phyloP scores from a whole-genome alignment of 1,140 invertebrate genomes.

The Prorops nasuta region DNA sequence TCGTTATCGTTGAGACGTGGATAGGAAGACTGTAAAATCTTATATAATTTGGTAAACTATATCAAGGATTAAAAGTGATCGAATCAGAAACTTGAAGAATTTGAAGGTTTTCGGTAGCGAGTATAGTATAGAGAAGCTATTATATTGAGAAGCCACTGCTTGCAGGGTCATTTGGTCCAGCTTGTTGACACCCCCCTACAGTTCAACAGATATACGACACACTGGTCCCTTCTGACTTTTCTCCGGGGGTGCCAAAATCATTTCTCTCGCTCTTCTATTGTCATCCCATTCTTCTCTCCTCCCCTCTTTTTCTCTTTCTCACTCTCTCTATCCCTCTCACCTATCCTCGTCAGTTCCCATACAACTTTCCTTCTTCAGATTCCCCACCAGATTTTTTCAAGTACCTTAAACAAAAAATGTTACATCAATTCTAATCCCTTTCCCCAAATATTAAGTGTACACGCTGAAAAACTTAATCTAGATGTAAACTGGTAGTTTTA shows the following conservation, averaged over 20 bases:
- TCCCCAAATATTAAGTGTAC: too few species aligned
- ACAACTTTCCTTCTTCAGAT: too few species aligned
- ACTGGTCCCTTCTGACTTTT: constrained; percentile 10
- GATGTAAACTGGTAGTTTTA: too few species aligned
- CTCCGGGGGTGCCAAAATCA: constrained; percentile 12
- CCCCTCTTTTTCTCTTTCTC: constrained; percentile 9
- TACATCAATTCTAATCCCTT: too few species aligned
- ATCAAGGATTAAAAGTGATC: constrained; percentile 24
- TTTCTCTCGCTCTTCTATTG: constrained; percentile 13
- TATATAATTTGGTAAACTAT: too few species aligned
- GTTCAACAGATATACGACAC: constrained; percentile 35
- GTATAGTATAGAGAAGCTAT: not conserved
- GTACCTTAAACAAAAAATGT: too few species aligned
- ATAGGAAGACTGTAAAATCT: too few species aligned
- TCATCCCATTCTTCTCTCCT: constrained; percentile 5
- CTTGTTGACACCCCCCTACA: constrained; percentile 40
- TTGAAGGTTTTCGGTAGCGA: constrained; percentile 13
- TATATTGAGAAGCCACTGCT: constrained; percentile 30
- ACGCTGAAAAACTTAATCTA: too few species aligned
- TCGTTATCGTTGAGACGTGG: too few species aligned
- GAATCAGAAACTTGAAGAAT: constrained; percentile 27
- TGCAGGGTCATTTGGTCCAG: constrained; percentile 35
- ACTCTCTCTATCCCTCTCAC: not conserved
- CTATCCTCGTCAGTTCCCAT: too few species aligned
- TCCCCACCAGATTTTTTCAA: too few species aligned